Evolutionary conservation across 2,888 invertebrate species (phyloP).

Genomic region (Morpho achilles): DNA sequence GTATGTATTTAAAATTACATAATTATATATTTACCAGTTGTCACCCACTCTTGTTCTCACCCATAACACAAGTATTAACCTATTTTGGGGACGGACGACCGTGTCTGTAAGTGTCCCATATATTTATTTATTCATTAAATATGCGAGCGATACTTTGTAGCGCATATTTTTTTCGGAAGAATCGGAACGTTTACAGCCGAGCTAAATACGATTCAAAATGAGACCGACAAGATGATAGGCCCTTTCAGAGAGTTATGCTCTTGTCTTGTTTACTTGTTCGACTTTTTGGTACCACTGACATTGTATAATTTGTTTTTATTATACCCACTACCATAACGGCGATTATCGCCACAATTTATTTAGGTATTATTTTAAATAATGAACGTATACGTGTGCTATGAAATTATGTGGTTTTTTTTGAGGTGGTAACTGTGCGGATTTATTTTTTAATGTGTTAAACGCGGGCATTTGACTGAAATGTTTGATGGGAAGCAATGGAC

Average conservation of each 20-base stretch:
- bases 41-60: too few species aligned
- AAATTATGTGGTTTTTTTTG: background rate
- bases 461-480: too few species aligned
- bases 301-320: conserved; percentile 17
- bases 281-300: conserved; percentile 11
- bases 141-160: too few species aligned
- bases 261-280: conserved; percentile 14
- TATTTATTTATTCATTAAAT: too few species aligned
- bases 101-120: too few species aligned
- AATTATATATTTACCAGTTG: too few species aligned
- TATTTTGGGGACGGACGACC: too few species aligned
- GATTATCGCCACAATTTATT: conserved; percentile 9
- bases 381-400: conserved; percentile 1
- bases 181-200: conserved; percentile 1
- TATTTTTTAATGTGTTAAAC: too few species aligned
- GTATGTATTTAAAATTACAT: too few species aligned
- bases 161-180: background rate
- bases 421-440: too few species aligned
- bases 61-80: too few species aligned
- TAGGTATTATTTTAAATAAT: conserved; percentile 13
- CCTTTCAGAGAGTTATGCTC: conserved; percentile 15
- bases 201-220: conserved; percentile 7
- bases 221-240: conserved; percentile 13
- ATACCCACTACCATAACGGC: conserved; percentile 10
- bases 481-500: too few species aligned